Percentiles rank a stretch among this genome's conserved stretches.
phyloP scores from a whole-genome alignment of 1,140 invertebrate species.

The Pseudobourletiella spinata region DNA sequence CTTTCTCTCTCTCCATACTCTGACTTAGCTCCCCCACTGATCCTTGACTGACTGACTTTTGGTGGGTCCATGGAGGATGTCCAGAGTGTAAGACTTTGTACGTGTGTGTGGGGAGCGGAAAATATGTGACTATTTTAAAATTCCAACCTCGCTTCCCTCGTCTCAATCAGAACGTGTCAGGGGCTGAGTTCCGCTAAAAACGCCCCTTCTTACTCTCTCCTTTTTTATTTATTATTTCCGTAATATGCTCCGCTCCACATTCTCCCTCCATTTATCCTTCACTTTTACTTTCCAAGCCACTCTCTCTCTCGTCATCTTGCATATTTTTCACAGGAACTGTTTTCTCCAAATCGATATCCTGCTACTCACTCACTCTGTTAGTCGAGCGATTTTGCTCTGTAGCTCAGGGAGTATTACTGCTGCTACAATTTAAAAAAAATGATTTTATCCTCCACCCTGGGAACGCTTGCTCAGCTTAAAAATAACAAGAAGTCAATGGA shows the following conservation, averaged over 20 bases:
- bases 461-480: too few species aligned
- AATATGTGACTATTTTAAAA: background rate
- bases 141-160: background rate
- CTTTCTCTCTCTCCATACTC: too few species aligned
- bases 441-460: too few species aligned
- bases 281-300: background rate
- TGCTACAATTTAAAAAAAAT: too few species aligned
- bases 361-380: background rate
- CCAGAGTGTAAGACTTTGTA: too few species aligned
- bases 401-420: background rate
- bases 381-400: background rate
- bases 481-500: too few species aligned
- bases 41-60: too few species aligned
- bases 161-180: background rate
- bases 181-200: background rate
- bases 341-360: background rate
- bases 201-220: background rate
- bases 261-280: background rate
- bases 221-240: background rate
- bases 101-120: background rate
- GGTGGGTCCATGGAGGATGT: too few species aligned
- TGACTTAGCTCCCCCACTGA: too few species aligned
- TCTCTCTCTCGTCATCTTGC: background rate
- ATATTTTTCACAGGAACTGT: background rate
- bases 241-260: too few species aligned